Base-by-base conservation (phyloP, 2,888 invertebrate species). In the Drosophila mimica region DNA sequence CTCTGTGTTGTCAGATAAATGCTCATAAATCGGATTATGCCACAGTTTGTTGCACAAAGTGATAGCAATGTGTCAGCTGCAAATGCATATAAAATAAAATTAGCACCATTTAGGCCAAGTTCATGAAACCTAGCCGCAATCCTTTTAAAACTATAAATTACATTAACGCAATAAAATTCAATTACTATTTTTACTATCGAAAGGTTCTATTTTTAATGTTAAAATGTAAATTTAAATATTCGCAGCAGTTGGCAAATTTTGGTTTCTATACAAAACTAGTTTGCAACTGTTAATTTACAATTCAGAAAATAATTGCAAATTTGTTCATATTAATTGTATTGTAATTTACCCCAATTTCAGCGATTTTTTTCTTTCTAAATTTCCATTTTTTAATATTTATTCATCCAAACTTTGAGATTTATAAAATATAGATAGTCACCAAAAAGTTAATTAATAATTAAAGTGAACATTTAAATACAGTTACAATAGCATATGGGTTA, bases 21-120 rank as follows among this genome's bases (percentile, higher is more conserved):
- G 58, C 54, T 33, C 86, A 81, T 83, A 86, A 88, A 83, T 81
- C 74, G 81, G 81, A 88, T 88, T 81, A 83, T 56, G 59, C 60
- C 53, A 70, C 74, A 83, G 69, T 65, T 71, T 67, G 67, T 57
- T 51, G 75, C 61, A 61, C 70, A 34, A 31, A 51, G 46, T 48
- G 52, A n/a, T 9, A n/a, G 30, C 17, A 40, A 31, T 36, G 30
- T 60, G 60, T 57, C 13, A n/a, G 36, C 63, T 38, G 66, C 48
- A 15, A 40, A 36, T 52, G 34, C 20, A 60, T 48, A 30, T 40
- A 28, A 28, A 13, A 46, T 46, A 46, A 46, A 20, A 46, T 46
- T 20, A 62, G 34, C 63, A 43, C 28, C 63, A 25, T 46, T 30
- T 13, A 46, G 1, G 36, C 15, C 4, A 9, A 40, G 40, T 40